phyloP scores from a whole-genome alignment of 2,888 invertebrate species.

The Andrena chrysosceles region DNA sequence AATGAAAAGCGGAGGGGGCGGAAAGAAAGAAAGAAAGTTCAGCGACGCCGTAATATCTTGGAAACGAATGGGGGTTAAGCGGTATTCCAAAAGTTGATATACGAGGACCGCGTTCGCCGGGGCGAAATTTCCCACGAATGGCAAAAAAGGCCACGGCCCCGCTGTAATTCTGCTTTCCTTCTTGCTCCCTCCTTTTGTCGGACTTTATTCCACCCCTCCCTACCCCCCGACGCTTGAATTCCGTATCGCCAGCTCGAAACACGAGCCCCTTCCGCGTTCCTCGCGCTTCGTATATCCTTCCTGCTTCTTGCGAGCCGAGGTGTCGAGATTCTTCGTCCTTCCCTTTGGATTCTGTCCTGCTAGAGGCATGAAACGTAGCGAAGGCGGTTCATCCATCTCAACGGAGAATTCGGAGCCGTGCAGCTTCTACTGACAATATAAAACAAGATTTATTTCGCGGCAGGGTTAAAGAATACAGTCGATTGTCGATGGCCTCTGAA shows the following conservation, averaged over 20 bases:
- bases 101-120: constrained; percentile 60
- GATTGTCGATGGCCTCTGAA: too few relatives aligned
- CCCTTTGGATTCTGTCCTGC: constrained; percentile 2
- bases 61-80: constrained; percentile 63
- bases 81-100: constrained; percentile 77
- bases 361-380: constrained; percentile 9
- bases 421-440: neutral
- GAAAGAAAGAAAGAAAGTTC: constrained; percentile 41
- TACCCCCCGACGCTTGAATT: neutral
- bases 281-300: constrained; percentile 21
- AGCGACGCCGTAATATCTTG: constrained; percentile 65
- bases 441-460: too few relatives aligned
- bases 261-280: constrained; percentile 1
- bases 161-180: constrained; percentile 72
- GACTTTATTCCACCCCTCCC: constrained; percentile 22
- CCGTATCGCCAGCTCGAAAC: constrained; percentile 33
- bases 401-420: neutral
- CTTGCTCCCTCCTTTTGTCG: constrained; percentile 7
- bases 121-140: constrained; percentile 70
- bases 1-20: constrained; percentile 21
- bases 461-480: too few relatives aligned
- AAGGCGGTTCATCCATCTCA: constrained; percentile 7
- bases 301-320: constrained; percentile 6
- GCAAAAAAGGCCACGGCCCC: constrained; percentile 58
- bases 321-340: constrained; percentile 13